These are phyloP conservation scores for Acipenser transmontanus DNA, from an alignment of 2,797 vertebrate genomes.

Conservation along the genomic window DNA sequence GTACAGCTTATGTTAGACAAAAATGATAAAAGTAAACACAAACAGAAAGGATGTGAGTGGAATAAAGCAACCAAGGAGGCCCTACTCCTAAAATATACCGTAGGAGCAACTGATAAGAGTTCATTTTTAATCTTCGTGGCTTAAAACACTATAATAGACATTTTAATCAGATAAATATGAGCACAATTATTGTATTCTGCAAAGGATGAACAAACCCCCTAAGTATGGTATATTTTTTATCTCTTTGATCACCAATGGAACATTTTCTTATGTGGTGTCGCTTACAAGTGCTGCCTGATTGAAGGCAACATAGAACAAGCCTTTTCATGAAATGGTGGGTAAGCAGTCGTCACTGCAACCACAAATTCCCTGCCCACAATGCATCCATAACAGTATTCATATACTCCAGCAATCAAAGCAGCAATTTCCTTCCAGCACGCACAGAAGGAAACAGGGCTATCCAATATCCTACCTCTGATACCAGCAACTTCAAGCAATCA, in stretches of 20 bases:
- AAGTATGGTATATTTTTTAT: slow-evolving; percentile 40
- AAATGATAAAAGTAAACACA: no score
- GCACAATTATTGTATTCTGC: slow-evolving; percentile 23
- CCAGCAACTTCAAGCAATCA: slow-evolving; percentile 34
- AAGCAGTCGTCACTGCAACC: slow-evolving; percentile 26
- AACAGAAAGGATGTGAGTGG: no score
- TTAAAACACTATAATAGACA: no score
- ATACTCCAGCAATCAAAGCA: slow-evolving; percentile 28
- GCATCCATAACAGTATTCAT: slow-evolving; percentile 36
- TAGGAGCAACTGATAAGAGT: no score
- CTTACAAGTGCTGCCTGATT: slow-evolving; percentile 34
- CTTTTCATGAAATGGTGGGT: slow-evolving; percentile 31
- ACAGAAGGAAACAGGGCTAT: slow-evolving; percentile 23
- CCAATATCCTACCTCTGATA: slow-evolving; percentile 28
- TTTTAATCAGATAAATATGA: no score
- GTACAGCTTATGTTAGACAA: no score
- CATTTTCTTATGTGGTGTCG: slow-evolving; percentile 43
- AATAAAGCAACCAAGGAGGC: no score
- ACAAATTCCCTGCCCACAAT: slow-evolving; percentile 18
- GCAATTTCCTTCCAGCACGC: slow-evolving; percentile 21
- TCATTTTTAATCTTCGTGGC: no score
- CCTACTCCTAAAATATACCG: no score
- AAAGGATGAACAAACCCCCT: slow-evolving; percentile 24
- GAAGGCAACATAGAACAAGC: slow-evolving; percentile 29
- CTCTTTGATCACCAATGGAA: slow-evolving; percentile 27